A percentile compares a stretch with the other conserved stretches of the same genome.
Conservation (phyloP, 2,888 invertebrate species). For the Pilophorus perplexus region DNA sequence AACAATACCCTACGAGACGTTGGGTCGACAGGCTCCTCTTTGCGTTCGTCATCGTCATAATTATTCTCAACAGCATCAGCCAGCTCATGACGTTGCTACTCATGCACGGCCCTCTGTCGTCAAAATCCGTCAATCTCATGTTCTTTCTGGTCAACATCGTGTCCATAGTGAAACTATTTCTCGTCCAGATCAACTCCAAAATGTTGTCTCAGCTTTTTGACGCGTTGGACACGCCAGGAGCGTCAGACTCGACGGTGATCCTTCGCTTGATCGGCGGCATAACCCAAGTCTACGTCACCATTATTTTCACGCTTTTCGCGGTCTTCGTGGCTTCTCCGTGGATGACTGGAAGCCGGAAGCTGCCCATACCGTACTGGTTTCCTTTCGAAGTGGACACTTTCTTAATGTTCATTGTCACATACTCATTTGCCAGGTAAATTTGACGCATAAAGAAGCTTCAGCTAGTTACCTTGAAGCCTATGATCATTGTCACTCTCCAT, state of each 20-base stretch:
- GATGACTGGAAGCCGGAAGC: conserved; percentile 28
- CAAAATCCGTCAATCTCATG: conserved; percentile 22
- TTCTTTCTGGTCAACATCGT: conserved; percentile 25
- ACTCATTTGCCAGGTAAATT: too few relatives aligned
- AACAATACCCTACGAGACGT: not conserved
- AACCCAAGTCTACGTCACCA: conserved; percentile 6
- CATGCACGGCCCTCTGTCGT: not conserved
- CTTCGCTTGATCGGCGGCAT: not conserved
- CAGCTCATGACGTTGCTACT: conserved; percentile 15
- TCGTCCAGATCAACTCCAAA: conserved; percentile 18
- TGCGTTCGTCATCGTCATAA: not conserved
- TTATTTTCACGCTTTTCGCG: conserved; percentile 1
- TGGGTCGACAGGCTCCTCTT: not conserved
- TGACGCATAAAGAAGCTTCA: too few relatives aligned
- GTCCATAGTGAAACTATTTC: conserved; percentile 14
- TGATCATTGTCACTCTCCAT: too few relatives aligned
- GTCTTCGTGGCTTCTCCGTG: conserved; percentile 30
- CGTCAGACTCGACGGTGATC: not conserved
- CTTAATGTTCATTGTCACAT: conserved; percentile 16
- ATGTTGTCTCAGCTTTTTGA: conserved; percentile 20
- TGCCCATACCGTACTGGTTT: conserved; percentile 41
- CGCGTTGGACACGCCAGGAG: conserved; percentile 18
- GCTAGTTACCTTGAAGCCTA: too few relatives aligned
- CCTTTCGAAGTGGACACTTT: conserved; percentile 30
- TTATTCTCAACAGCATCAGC: conserved; percentile 17